phyloP scores from a whole-genome alignment of 2,113 vertebrate species.

The Polyodon spathula region DNA sequence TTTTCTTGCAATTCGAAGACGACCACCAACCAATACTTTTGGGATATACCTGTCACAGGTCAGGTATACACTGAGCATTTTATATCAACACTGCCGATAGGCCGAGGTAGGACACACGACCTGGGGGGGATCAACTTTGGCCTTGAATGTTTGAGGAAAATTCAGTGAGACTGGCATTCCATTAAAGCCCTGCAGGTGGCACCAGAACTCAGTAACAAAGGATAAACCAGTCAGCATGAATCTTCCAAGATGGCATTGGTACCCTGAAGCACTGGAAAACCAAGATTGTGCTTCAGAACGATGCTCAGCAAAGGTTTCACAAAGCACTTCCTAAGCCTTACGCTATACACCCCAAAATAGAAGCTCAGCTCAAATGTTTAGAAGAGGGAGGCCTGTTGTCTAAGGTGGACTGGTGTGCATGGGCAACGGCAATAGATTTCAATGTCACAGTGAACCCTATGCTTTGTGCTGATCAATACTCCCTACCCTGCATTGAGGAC shows the following conservation, averaged over 20 bases:
- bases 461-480: conserved; percentile 21
- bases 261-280: conserved; percentile 14
- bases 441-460: conserved; percentile 19
- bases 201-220: not conserved
- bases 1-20: too few relatives aligned
- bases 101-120: too few relatives aligned
- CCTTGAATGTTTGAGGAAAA: conserved; percentile 7
- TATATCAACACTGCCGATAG: too few relatives aligned
- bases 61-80: too few relatives aligned
- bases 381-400: too few relatives aligned
- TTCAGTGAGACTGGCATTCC: conserved; percentile 8
- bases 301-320: conserved; percentile 11
- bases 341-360: conserved; percentile 11
- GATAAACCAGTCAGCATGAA: not conserved
- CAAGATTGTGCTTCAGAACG: conserved; percentile 4
- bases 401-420: too few relatives aligned
- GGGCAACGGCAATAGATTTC: too few relatives aligned
- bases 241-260: conserved; percentile 16
- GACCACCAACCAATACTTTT: too few relatives aligned
- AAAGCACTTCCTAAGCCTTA: conserved; percentile 15
- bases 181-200: not conserved
- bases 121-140: too few relatives aligned
- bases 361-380: too few relatives aligned
- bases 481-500: conserved; percentile 10
- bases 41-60: too few relatives aligned